Conservation (phyloP, 2,888 invertebrate species). For the Bimastos eiseni region DNA sequence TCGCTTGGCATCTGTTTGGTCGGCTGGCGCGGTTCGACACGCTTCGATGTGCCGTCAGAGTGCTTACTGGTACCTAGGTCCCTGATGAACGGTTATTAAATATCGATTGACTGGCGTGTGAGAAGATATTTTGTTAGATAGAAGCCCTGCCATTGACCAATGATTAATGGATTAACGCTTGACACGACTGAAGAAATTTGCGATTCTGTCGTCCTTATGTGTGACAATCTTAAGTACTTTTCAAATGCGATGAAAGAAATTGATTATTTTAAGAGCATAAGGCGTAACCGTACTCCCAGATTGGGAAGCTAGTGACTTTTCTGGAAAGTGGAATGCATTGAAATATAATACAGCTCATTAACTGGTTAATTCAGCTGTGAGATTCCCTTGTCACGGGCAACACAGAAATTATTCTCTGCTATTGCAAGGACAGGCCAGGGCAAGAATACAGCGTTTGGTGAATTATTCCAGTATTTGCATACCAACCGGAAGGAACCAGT, state of each 20-base stretch:
- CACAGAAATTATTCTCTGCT: not conserved
- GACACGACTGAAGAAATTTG: not conserved
- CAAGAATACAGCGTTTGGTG: not conserved
- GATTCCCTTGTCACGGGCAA: no score
- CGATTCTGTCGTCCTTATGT: not conserved
- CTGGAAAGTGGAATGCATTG: not conserved
- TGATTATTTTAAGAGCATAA: not conserved
- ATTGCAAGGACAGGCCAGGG: not conserved
- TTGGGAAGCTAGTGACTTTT: not conserved
- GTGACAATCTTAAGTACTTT: not conserved
- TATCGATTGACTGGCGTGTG: conserved; percentile 15
- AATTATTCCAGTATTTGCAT: not conserved
- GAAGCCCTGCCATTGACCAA: not conserved
- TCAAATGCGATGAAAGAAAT: not conserved
- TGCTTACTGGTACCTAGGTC: not conserved
- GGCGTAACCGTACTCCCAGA: no score
- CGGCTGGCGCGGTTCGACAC: not conserved
- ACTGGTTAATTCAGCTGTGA: not conserved
- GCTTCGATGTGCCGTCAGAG: not conserved
- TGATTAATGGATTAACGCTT: not conserved
- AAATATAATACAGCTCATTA: not conserved
- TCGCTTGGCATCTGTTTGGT: not conserved
- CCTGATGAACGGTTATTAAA: conserved; percentile 9
- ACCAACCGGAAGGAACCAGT: not conserved
- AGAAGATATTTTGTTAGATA: not conserved